A percentile compares a stretch with the other conserved stretches of the same genome.
Evolutionary conservation across 35 echinoderm and acorn worm species (phyloP).

Genomic region (Anneissia japonica): DNA sequence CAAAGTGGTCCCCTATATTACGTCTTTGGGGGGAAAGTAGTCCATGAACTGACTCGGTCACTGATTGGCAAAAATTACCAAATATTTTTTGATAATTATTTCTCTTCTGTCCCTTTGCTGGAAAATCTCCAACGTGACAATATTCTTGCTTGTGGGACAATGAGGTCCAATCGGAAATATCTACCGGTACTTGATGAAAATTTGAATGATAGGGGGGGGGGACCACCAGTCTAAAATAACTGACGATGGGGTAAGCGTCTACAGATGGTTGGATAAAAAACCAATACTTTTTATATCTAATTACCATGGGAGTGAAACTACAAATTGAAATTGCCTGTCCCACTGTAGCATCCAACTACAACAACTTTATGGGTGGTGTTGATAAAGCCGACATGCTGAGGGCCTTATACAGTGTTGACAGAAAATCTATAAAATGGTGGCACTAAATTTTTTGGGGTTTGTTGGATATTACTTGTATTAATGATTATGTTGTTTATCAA

Average conservation of each 20-base stretch:
- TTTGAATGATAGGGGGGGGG: too few relatives aligned
- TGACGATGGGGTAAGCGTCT: too few relatives aligned
- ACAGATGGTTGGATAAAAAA: constrained; percentile 24
- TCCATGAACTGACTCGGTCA: background rate
- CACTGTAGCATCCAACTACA: too few relatives aligned
- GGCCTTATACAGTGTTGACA: too few relatives aligned
- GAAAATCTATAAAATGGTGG: too few relatives aligned
- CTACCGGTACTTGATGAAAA: too few relatives aligned
- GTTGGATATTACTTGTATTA: too few relatives aligned
- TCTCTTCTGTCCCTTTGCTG: constrained; percentile 12
- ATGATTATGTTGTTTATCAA: too few relatives aligned
- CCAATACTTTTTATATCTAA: constrained; percentile 21
- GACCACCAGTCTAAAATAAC: too few relatives aligned
- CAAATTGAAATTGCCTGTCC: background rate
- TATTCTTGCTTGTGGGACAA: constrained; percentile 1
- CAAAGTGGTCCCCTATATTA: background rate
- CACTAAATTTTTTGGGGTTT: too few relatives aligned
- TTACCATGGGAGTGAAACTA: constrained; percentile 24
- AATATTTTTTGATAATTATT: constrained; percentile 23
- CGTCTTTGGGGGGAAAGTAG: constrained; percentile 11
- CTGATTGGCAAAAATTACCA: constrained; percentile 13
- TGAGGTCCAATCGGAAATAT: constrained; percentile 13
- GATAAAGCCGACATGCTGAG: too few relatives aligned
- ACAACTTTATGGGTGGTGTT: background rate
- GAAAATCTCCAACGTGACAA: constrained; percentile 15